phyloP scores from a whole-genome alignment of 2,888 invertebrate genomes.

The Trachelus tabidus region DNA sequence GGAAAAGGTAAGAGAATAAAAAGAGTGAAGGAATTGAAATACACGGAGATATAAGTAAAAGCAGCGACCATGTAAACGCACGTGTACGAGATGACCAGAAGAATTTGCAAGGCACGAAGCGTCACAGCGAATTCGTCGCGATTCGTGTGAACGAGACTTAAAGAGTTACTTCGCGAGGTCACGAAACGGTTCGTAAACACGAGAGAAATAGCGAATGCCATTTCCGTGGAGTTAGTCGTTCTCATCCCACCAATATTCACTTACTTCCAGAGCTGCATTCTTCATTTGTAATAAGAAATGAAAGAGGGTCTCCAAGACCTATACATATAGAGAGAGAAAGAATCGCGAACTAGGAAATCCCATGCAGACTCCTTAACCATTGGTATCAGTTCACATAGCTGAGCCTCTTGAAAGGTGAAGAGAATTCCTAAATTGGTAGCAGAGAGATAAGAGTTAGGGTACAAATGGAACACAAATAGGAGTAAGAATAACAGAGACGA shows the following conservation, averaged over 20 bases:
- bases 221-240: conserved; percentile 8
- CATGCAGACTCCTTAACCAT: no score
- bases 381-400: neutral
- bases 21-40: neutral
- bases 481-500: neutral
- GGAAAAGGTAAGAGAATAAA: neutral
- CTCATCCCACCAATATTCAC: neutral
- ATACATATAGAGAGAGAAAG: neutral
- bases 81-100: neutral
- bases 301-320: neutral
- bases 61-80: neutral
- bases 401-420: neutral
- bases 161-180: conserved; percentile 20
- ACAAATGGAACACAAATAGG: neutral
- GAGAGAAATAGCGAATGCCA: conserved; percentile 15
- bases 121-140: no score
- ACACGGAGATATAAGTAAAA: neutral
- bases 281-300: neutral
- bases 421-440: no score
- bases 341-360: no score
- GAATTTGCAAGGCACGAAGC: neutral
- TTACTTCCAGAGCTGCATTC: conserved; percentile 11
- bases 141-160: neutral
- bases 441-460: neutral
- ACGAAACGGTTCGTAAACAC: conserved; percentile 9